Base-by-base conservation (phyloP, 2,888 invertebrate genomes). In the Chaetogeoica ovagalla region DNA sequence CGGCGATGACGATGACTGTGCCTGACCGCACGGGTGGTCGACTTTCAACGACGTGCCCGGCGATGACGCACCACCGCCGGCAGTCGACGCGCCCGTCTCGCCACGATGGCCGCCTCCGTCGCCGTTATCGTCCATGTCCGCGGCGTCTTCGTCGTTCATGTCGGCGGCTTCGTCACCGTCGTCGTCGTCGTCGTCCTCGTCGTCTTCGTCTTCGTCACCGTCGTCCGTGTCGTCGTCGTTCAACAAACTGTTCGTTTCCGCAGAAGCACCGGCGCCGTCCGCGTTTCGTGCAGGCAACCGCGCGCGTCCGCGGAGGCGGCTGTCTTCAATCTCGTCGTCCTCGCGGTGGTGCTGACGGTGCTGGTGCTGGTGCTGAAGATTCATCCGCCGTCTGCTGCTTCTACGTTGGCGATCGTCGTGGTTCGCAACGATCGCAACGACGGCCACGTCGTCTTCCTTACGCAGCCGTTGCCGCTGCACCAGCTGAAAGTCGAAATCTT, bases 401-500 rank as follows among this genome's bases (percentile, higher is more conserved):
- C 48, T 73, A n/a, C 30, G 30, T n/a, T n/a, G 62, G 8, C 48
- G 72, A 19, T 73, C 59, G 23, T 60, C 60, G 71, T 72, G 62
- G 55, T 65, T 52, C 39, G 63, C 65, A 52, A n/a, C 74, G 6
- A 39, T 63, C 11, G 30, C 30, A 4, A 30, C 30, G 30, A 30
- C 30, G 4, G 30, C 30, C 30, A 11, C 48, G 72, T 52, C 69
- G 52, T 62, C 55, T 23, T 65, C 65, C 21, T 21, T 63, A 11
- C 55, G 63, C 55, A 21, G 37, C 60, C 23, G 73, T n/a, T 73
- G 43, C 71, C 60, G 74, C 55, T 65, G 63, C 74, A 65, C 74
- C 74, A 65, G 74, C 74, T 65, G 74, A 57, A 74, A 55, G 39
- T 74, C 74, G 65, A 74, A 74, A 23, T 65, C 74, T 63, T 65